Conservation (phyloP, 2,113 vertebrate species). For the Prietella phreatophila region DNA sequence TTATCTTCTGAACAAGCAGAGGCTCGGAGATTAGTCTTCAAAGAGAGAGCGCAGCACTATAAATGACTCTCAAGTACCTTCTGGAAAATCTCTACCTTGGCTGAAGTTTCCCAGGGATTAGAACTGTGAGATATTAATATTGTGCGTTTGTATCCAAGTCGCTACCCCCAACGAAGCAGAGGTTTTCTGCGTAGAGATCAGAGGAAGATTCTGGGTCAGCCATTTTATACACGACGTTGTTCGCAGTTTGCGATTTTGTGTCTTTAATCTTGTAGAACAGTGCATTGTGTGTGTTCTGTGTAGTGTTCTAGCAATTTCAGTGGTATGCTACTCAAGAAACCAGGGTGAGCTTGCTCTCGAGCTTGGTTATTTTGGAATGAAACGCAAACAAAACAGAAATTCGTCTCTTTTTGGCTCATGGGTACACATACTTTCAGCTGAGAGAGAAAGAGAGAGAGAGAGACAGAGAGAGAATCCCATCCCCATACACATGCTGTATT, state of each 20-base stretch:
- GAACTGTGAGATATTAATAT: background rate
- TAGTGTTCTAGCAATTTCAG: background rate
- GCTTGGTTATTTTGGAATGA: background rate
- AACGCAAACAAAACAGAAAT: background rate
- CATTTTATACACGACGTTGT: background rate
- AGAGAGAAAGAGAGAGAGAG: background rate
- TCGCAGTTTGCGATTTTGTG: no score
- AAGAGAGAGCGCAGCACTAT: background rate
- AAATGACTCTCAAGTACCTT: background rate
- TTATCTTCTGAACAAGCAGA: constrained; percentile 31
- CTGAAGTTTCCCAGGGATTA: background rate
- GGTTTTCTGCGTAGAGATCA: background rate
- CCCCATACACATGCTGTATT: background rate
- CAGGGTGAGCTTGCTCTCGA: background rate
- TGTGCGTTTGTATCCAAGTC: background rate
- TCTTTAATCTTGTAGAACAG: background rate
- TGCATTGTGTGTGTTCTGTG: background rate
- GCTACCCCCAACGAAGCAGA: background rate
- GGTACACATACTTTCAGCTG: background rate
- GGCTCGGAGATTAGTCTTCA: constrained; percentile 22
- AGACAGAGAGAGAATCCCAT: background rate
- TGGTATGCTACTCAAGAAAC: background rate
- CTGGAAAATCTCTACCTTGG: background rate
- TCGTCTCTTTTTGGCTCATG: background rate
- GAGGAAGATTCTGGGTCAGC: background rate